These are phyloP conservation scores for Acronicta psi DNA, from an alignment of 2,888 invertebrate genomes.

Conservation along the genomic window DNA sequence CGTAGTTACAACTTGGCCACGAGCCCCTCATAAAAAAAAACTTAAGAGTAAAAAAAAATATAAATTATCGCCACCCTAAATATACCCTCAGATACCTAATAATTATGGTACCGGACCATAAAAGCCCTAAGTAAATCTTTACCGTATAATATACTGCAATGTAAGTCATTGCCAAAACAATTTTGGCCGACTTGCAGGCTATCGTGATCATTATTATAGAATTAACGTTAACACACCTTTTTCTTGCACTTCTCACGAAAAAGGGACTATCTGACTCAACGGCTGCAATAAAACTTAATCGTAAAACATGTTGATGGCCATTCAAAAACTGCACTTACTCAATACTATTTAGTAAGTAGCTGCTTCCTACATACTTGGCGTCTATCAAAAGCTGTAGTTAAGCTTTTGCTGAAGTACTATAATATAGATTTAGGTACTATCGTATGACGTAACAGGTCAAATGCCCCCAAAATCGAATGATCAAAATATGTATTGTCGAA, in stretches of 20 bases:
- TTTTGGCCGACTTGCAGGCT: conserved; percentile 16
- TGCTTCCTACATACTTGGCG: not conserved
- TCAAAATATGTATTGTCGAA: too few species aligned
- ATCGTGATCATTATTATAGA: conserved; percentile 47
- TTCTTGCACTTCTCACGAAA: conserved; percentile 31
- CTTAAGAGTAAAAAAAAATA: too few species aligned
- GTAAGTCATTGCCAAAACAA: conserved; percentile 47
- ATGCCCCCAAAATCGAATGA: too few species aligned
- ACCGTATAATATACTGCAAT: conserved; percentile 46
- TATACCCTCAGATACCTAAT: conserved; percentile 43
- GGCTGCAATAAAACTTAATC: conserved; percentile 34
- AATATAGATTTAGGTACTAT: not conserved
- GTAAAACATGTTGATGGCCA: conserved; percentile 16
- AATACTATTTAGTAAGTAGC: not conserved
- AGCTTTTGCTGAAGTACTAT: not conserved
- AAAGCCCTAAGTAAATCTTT: conserved; percentile 41
- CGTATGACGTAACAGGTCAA: not conserved
- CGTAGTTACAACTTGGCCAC: too few species aligned
- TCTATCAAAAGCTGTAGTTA: not conserved
- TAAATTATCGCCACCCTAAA: conserved; percentile 23
- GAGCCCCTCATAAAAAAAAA: too few species aligned
- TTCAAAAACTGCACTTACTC: conserved; percentile 11
- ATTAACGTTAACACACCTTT: conserved; percentile 42
- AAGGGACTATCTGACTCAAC: conserved; percentile 37
- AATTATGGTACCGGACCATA: conserved; percentile 44